Conservation (phyloP, 30 jellyfish, hydroid and myxozoan genomes). For the Turritopsis rubra region DNA sequence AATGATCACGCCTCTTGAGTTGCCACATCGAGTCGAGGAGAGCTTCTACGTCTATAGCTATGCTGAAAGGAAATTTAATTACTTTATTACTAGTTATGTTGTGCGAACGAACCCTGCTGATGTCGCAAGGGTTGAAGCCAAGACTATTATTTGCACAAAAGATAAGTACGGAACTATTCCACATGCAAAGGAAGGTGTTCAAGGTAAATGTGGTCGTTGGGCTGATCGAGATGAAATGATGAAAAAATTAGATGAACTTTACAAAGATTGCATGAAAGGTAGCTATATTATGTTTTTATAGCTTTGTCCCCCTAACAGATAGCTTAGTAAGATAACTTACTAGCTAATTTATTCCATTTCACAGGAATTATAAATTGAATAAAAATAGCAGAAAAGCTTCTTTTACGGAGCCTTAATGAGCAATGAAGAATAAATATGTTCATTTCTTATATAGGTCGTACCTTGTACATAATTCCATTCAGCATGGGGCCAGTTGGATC, state of each 20-base stretch:
- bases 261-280: slow-evolving; percentile 98
- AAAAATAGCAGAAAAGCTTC: too few species aligned
- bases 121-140: slow-evolving; percentile 96
- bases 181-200: slow-evolving; percentile 73
- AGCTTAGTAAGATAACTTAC: too few species aligned
- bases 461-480: slow-evolving; percentile 91
- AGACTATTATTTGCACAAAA: slow-evolving; percentile 87
- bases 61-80: too few species aligned
- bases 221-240: slow-evolving; percentile 81
- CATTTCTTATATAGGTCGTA: slow-evolving; percentile 51
- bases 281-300: too few species aligned
- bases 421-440: background rate
- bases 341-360: too few species aligned
- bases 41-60: too few species aligned
- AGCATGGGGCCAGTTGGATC: slow-evolving; percentile 99
- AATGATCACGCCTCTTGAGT: too few species aligned
- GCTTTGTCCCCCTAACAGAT: background rate
- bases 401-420: background rate
- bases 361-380: too few species aligned
- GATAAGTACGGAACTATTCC: slow-evolving; percentile 77
- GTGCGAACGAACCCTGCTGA: slow-evolving; percentile 98
- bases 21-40: too few species aligned
- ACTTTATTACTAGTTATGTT: slow-evolving; percentile 72
- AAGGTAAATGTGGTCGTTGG: slow-evolving; percentile 93
- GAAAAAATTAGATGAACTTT: slow-evolving; percentile 40